Base-by-base conservation (phyloP, 2,888 invertebrate genomes). In the Syrphus vitripennis region DNA sequence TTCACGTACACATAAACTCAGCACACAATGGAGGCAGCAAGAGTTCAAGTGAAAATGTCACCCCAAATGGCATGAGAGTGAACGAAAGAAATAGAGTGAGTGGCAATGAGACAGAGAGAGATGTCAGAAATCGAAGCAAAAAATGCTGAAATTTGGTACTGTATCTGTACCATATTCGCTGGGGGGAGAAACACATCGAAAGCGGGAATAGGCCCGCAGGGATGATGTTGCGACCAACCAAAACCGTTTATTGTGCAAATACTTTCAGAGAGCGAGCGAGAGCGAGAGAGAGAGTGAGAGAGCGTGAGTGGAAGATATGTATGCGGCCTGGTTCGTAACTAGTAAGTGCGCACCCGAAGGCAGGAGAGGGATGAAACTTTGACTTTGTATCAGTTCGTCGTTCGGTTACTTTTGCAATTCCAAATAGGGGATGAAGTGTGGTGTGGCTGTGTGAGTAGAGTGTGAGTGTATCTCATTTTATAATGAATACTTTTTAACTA, bases 1-100 rank as follows among this genome's bases (percentile, higher is more conserved):
- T 70, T 63, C 67, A 71, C 84, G 76, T 77, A 84, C 80, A 71
- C 53, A 65, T 59, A 82, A 37, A 67, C 59, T 65, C 50, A 9
- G 42, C n/a, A 61, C 74, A 78, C 82, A 86, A 86, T 86, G 65
- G 71, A 61, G 82, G 77, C 81, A 78, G 81, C 45, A 82, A 82
- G 82, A 86, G 74, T 86, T 86, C 82, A 86, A 82, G 63, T 78
- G 77, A 78, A 86, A 86, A 82, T 86, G 82, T 86, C 86, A 82
- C 77, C 70, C 57, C 69, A 31, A 12, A 40, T 7, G 21, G 34
- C 37, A 45, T 14, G 12, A 59, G n/a, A 12, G 42, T 24, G n/a
- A 65, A 21, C 10, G 34, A 26, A 53, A 24, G 59, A 57, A 53
- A 50, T 61, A 72, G 57, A 67, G 57, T 59, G 45, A 59, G 29